These are phyloP conservation scores for Magallana nippona DNA, from an alignment of 2,888 invertebrate species.

Conservation along the genomic window DNA sequence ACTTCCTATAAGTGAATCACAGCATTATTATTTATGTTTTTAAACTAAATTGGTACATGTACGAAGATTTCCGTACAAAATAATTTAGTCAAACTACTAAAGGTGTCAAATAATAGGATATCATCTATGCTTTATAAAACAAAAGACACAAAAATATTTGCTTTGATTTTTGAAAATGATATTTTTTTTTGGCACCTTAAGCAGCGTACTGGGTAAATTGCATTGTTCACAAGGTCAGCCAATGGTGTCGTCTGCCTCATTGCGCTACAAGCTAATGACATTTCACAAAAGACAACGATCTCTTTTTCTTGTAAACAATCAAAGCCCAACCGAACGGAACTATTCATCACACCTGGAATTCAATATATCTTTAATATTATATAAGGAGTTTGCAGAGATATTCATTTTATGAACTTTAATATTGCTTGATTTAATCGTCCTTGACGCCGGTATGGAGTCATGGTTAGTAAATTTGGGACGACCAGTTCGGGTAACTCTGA, in stretches of 20 bases:
- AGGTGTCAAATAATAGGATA: background rate
- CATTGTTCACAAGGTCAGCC: slow-evolving; percentile 15
- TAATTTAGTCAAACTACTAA: background rate
- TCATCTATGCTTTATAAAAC: background rate
- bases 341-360: slow-evolving; percentile 30
- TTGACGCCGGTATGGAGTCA: background rate
- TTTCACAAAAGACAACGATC: background rate
- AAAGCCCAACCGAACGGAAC: background rate
- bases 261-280: background rate
- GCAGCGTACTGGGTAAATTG: background rate
- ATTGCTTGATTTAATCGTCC: background rate
- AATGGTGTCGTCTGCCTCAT: background rate
- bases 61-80: too few species aligned
- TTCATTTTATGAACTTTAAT: slow-evolving; percentile 28
- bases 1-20: too few species aligned
- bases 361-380: slow-evolving; percentile 14
- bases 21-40: too few species aligned
- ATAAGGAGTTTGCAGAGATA: slow-evolving; percentile 21
- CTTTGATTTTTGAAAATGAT: slow-evolving; percentile 31
- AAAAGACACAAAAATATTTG: background rate
- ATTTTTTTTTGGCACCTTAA: slow-evolving; percentile 20
- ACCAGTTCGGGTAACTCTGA: too few species aligned
- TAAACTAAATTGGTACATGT: too few species aligned
- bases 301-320: background rate
- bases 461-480: too few species aligned